phyloP scores from a whole-genome alignment of 2,888 invertebrate species.

The Axea sp. region DNA sequence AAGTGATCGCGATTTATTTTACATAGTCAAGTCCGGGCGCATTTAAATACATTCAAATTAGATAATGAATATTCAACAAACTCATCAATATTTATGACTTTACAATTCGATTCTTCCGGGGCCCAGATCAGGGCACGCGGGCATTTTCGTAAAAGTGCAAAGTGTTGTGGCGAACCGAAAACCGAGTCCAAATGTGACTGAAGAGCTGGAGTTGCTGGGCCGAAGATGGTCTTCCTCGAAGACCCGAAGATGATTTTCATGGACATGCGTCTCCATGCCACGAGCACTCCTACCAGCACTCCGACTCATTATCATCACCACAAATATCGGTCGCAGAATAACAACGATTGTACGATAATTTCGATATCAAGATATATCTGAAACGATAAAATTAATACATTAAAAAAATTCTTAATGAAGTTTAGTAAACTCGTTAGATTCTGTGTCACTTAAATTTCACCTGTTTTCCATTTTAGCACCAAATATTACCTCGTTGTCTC shows the following conservation, averaged over 20 bases:
- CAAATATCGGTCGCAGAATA: conserved; percentile 76
- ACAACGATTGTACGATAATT: conserved; percentile 76
- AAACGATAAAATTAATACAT: no score
- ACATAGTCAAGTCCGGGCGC: not conserved
- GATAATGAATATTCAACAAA: conserved; percentile 43
- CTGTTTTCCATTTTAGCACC: no score
- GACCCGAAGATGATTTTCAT: conserved; percentile 78
- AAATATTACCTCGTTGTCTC: no score
- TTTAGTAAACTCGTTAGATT: no score
- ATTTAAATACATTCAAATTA: conserved; percentile 27
- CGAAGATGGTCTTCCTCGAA: conserved; percentile 78
- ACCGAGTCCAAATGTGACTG: conserved; percentile 65
- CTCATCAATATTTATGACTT: conserved; percentile 31
- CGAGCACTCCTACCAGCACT: conserved; percentile 77
- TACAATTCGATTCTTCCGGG: not conserved
- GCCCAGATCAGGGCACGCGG: not conserved
- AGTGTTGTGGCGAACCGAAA: conserved; percentile 67
- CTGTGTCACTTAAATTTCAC: no score
- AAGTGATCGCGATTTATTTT: conserved; percentile 58
- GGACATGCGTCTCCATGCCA: conserved; percentile 77
- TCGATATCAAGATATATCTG: no score
- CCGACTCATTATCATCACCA: conserved; percentile 73
- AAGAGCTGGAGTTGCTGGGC: conserved; percentile 26
- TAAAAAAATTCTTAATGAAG: no score
- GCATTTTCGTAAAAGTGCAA: conserved; percentile 12